These are phyloP conservation scores for Motacilla alba DNA, from an alignment of 2,113 vertebrate species.

Conservation along the genomic window DNA sequence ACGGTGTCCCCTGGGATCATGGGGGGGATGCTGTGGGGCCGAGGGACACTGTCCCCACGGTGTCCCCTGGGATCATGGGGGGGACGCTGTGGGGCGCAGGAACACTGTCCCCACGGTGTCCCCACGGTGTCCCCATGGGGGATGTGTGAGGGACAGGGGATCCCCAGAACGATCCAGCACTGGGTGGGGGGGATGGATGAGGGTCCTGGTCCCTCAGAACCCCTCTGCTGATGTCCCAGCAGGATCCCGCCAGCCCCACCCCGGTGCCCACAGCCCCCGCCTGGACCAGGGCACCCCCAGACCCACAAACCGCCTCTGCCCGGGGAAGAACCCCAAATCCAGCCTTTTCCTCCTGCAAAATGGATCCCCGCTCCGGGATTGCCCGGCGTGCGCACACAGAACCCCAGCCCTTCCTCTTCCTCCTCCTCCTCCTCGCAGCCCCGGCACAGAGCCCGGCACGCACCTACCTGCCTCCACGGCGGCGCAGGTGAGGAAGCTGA, in stretches of 20 bases:
- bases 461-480: conserved; percentile 14
- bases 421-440: neutral
- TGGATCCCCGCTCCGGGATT: neutral
- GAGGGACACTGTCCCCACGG: too few relatives aligned
- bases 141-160: rapidly evolving
- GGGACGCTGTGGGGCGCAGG: too few relatives aligned
- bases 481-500: neutral
- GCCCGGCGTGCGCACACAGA: neutral
- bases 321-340: neutral
- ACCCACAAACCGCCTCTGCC: neutral
- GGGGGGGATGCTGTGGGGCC: too few relatives aligned
- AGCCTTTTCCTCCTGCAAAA: neutral
- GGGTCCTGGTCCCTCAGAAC: rapidly evolving
- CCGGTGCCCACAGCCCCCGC: rapidly evolving
- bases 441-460: neutral
- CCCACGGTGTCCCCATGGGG: rapidly evolving
- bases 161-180: rapidly evolving
- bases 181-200: rapidly evolving
- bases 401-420: neutral
- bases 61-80: too few relatives aligned
- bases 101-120: too few relatives aligned
- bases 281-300: too few relatives aligned
- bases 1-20: rapidly evolving
- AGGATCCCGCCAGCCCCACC: neutral
- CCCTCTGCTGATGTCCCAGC: neutral